These are phyloP conservation scores for Thamnophis sirtalis DNA, from an alignment of 2,113 vertebrate species.

Conservation along the genomic window DNA sequence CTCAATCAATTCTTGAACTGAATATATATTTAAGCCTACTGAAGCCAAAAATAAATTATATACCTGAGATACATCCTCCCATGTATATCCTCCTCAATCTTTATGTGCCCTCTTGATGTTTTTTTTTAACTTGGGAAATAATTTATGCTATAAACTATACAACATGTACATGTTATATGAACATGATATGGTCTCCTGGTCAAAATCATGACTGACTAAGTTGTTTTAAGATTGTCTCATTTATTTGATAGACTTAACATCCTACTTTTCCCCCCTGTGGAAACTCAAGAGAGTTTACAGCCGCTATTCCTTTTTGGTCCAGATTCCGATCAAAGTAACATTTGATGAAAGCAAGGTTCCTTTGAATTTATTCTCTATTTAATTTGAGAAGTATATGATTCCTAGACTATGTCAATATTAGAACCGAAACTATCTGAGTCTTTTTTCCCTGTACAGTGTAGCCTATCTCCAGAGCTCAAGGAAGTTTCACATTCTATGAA, in stretches of 20 bases:
- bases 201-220: not conserved
- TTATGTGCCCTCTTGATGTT: not conserved
- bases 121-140: not conserved
- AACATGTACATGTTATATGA: not conserved
- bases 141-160: not conserved
- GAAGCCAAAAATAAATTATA: not conserved
- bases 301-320: not conserved
- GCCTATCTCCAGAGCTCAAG: not conserved
- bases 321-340: not conserved
- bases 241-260: not conserved
- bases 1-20: not conserved
- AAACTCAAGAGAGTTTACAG: not conserved
- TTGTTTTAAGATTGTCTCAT: not conserved
- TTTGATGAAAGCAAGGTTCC: not conserved
- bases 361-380: not conserved
- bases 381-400: not conserved
- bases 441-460: fast-evolving
- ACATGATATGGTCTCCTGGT: not conserved
- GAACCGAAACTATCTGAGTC: not conserved
- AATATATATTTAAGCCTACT: not conserved
- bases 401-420: not conserved
- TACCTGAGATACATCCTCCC: not conserved
- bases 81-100: not conserved
- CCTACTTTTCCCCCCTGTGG: not conserved
- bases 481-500: not conserved